Evolutionary conservation across 2,888 invertebrate genomes (phyloP), one percentile per base, ranked within the genome.

Genomic region (Limnephilus auricula): DNA sequence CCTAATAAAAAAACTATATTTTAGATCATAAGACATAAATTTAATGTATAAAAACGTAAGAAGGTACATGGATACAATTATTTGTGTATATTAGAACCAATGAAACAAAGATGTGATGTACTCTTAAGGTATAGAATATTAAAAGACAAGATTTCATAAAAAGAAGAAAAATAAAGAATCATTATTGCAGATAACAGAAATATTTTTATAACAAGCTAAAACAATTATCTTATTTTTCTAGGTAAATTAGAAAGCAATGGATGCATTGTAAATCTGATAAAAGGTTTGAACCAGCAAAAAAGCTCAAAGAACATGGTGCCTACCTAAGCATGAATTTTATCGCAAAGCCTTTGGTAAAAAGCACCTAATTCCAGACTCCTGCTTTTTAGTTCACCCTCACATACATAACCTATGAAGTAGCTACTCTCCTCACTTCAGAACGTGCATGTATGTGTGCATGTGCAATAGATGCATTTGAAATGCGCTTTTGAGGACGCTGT

Each of bases 381-480:
- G 25, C 65, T 65, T 18, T 25, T 65, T 25, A 65, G 25, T 25
- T 5, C 65, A 65, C 65, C n/a, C 25, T n/a, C 65, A 65, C 25
- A 50, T 18, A 50, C 50, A 50, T 18, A 50, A 0, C 18, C 2
- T 5, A 65, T 65, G 65, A 65, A 65, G 65, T 25, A 65, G 65
- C 65, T 65, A 25, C 25, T 65, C 65, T n/a, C 25, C 25, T 65
- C 9, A 65, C 65, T 9, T 65, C 9, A 65, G 65, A 65, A 65
- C 25, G 65, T 65, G n/a, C 25, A 6, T 65, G 65, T 65, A 15
- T 18, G 15, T 50, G 50, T 25, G 65, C 1, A 65, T n/a, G n/a
- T 65, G 65, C 25, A 65, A 65, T 78, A 78, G 79, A 88, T 90
- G 90, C 90, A 87, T 87, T 87, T 87, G 87, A 87, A 90, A 90